phyloP scores from a whole-genome alignment of 37 sponge, comb jelly and placozoan genomes.

The Spongilla lacustris region DNA sequence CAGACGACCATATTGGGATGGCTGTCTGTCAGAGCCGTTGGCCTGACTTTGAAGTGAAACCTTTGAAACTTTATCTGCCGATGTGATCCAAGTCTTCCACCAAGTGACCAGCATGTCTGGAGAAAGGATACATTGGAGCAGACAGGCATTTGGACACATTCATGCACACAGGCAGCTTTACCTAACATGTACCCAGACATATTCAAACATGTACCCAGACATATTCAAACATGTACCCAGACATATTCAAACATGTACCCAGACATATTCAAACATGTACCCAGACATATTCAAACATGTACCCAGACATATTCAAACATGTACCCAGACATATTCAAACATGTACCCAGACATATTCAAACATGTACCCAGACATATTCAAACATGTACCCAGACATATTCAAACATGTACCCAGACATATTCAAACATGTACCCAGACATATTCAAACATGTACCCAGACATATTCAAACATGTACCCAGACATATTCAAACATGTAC shows the following conservation, averaged over 20 bases:
- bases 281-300: not conserved
- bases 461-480: not conserved
- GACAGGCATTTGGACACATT: too few species aligned
- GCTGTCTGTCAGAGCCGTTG: constrained; percentile 14
- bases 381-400: not conserved
- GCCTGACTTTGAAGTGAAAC: not conserved
- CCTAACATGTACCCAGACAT: not conserved
- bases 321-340: not conserved
- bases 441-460: not conserved
- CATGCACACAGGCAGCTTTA: not conserved
- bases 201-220: not conserved
- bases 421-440: not conserved
- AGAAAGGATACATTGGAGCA: not conserved
- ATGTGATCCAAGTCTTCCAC: constrained; percentile 61
- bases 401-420: not conserved
- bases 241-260: not conserved
- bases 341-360: not conserved
- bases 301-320: not conserved
- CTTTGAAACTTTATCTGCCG: not conserved
- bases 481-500: not conserved
- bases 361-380: not conserved
- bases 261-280: not conserved
- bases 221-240: not conserved
- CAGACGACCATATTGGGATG: constrained; percentile 48
- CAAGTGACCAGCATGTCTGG: constrained; percentile 59